phyloP scores from a whole-genome alignment of 2,888 invertebrate genomes.

The Drosophila merina region DNA sequence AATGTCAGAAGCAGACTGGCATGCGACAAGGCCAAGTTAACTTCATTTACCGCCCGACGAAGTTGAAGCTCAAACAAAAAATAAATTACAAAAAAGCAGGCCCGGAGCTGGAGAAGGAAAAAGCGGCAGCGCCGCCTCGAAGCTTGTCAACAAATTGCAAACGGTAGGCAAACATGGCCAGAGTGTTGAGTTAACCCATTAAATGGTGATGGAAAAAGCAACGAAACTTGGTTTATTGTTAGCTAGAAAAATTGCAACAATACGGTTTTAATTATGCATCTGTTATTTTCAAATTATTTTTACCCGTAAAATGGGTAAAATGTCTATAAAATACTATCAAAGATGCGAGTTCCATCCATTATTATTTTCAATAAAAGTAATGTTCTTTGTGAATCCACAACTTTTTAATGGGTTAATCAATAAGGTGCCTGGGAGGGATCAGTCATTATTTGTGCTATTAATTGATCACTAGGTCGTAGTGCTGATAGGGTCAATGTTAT shows the following conservation, averaged over 20 bases:
- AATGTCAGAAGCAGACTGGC: conserved; percentile 73
- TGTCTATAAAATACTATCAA: not conserved
- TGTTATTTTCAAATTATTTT: not conserved
- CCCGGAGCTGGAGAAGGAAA: conserved; percentile 28
- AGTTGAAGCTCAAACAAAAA: conserved; percentile 38
- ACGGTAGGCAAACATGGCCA: conserved; percentile 40
- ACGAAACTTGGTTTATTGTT: not conserved
- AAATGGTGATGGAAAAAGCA: not conserved
- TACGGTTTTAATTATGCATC: not conserved
- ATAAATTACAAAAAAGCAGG: conserved; percentile 30
- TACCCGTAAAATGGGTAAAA: not conserved
- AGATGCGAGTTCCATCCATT: not conserved
- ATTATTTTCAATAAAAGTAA: not conserved
- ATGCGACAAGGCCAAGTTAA: conserved; percentile 70
- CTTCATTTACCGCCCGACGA: conserved; percentile 72
- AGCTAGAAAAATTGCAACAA: not conserved
- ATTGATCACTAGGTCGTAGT: conserved; percentile 72
- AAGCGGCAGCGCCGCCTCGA: conserved; percentile 28
- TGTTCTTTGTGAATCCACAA: not conserved
- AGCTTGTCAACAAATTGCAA: conserved; percentile 44
- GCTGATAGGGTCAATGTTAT: conserved; percentile 61
- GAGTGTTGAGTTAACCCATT: conserved; percentile 27
- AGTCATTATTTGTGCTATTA: conserved; percentile 58
- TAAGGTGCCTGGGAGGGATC: conserved; percentile 8
- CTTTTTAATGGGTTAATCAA: conserved; percentile 24